Percentiles rank a stretch among this genome's conserved stretches.
Conservation (phyloP, 2,888 invertebrate genomes). For the Orthosia gothica region DNA sequence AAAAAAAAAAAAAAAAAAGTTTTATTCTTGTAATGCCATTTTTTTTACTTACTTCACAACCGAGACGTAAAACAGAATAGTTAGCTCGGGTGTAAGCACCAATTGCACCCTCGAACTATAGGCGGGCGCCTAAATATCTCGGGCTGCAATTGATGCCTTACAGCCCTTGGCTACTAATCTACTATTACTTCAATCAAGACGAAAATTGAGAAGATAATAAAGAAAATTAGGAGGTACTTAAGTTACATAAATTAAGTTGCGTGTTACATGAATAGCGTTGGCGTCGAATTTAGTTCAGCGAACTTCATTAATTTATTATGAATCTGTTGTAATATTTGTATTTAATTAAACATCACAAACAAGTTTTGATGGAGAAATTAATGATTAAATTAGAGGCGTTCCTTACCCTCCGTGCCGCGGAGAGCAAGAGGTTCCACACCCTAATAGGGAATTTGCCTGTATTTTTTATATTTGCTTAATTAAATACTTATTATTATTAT, state of each 20-base stretch:
- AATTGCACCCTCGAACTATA: too few relatives aligned
- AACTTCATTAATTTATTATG: constrained; percentile 43
- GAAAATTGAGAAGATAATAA: constrained; percentile 5
- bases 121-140: too few relatives aligned
- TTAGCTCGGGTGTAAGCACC: too few relatives aligned
- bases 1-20: too few relatives aligned
- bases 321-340: constrained; percentile 24
- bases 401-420: neutral
- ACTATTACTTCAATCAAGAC: constrained; percentile 17
- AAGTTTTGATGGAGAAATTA: constrained; percentile 47
- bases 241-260: constrained; percentile 16
- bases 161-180: too few relatives aligned
- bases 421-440: constrained; percentile 20
- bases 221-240: constrained; percentile 12
- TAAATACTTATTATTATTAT: too few relatives aligned
- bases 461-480: too few relatives aligned
- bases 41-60: too few relatives aligned
- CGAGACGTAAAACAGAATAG: too few relatives aligned
- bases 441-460: too few relatives aligned
- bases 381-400: neutral
- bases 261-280: constrained; percentile 33
- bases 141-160: too few relatives aligned
- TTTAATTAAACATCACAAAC: constrained; percentile 35
- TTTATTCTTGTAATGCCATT: too few relatives aligned
- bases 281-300: constrained; percentile 22